These are phyloP conservation scores for Toxotes chatareus DNA, from an alignment of 2,113 vertebrate genomes.

Conservation along the genomic window DNA sequence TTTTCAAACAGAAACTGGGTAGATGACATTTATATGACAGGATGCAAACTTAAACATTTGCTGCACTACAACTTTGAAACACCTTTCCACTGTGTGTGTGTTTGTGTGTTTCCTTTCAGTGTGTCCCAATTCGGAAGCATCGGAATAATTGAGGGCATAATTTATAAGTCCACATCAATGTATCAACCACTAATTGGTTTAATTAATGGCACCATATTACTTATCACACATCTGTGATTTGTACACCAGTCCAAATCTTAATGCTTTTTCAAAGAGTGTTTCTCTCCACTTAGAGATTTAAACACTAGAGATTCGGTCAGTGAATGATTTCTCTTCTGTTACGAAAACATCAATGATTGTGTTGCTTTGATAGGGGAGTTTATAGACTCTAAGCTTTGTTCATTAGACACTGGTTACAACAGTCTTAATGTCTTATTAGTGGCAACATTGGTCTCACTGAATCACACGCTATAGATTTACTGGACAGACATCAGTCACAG, in stretches of 20 bases:
- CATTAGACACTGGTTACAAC: not conserved
- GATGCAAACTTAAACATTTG: not conserved
- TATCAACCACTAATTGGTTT: conserved; percentile 31
- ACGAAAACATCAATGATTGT: not conserved
- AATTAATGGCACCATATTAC: conserved; percentile 29
- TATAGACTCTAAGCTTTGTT: not conserved
- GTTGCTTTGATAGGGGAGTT: not conserved
- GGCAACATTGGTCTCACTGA: not conserved
- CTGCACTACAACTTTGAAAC: not conserved
- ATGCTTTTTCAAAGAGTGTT: not conserved
- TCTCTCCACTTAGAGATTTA: not conserved
- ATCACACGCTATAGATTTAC: not conserved
- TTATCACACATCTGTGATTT: conserved; percentile 30
- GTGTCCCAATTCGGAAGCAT: not conserved
- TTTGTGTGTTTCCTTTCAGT: not conserved
- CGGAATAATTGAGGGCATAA: conserved; percentile 25
- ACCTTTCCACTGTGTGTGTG: not conserved
- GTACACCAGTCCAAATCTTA: not conserved
- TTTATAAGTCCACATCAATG: conserved; percentile 32
- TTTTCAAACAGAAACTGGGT: not conserved
- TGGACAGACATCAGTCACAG: not conserved
- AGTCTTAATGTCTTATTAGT: conserved; percentile 6
- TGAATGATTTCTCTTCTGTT: not conserved
- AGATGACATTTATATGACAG: not conserved
- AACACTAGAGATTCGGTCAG: not conserved